A percentile compares a stretch with the other conserved stretches of the same genome.
These are phyloP conservation scores for Netelia melanura DNA, from an alignment of 2,888 invertebrate genomes.

Conservation along the genomic window DNA sequence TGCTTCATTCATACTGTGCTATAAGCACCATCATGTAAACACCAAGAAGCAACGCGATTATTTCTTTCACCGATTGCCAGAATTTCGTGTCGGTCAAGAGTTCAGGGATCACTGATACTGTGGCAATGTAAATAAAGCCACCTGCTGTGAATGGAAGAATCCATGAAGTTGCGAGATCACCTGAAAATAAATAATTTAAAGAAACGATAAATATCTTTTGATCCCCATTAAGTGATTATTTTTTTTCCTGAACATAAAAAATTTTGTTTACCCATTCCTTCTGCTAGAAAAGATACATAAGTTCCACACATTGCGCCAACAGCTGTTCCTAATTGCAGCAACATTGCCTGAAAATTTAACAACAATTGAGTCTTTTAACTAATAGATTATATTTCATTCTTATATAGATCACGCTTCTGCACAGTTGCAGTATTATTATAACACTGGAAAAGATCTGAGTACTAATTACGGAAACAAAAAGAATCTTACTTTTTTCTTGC, in stretches of 20 bases:
- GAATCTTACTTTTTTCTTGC: slow-evolving; percentile 90
- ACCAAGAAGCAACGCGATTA: slow-evolving; percentile 94
- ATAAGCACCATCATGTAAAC: slow-evolving; percentile 98
- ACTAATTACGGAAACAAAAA: slow-evolving; percentile 20
- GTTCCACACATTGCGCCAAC: slow-evolving; percentile 98
- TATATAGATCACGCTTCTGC: background rate
- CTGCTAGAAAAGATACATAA: slow-evolving; percentile 93
- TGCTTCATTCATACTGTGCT: slow-evolving; percentile 90
- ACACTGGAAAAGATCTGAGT: background rate
- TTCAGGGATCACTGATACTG: slow-evolving; percentile 99
- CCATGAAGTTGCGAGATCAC: slow-evolving; percentile 91
- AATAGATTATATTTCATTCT: background rate
- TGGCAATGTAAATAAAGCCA: slow-evolving; percentile 99
- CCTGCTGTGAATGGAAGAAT: slow-evolving; percentile 99
- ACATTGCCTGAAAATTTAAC: slow-evolving; percentile 90
- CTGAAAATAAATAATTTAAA: slow-evolving; percentile 83
- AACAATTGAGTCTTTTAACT: slow-evolving; percentile 4
- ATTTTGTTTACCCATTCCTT: slow-evolving; percentile 87
- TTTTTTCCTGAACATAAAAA: slow-evolving; percentile 5
- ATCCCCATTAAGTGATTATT: slow-evolving; percentile 1
- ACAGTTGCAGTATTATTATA: background rate
- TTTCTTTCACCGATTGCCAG: slow-evolving; percentile 96
- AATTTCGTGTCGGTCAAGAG: slow-evolving; percentile 95
- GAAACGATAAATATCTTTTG: background rate
- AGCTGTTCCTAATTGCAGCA: slow-evolving; percentile 97